Conservation (phyloP, 2,888 invertebrate species). For the Dynastes hyllus region DNA sequence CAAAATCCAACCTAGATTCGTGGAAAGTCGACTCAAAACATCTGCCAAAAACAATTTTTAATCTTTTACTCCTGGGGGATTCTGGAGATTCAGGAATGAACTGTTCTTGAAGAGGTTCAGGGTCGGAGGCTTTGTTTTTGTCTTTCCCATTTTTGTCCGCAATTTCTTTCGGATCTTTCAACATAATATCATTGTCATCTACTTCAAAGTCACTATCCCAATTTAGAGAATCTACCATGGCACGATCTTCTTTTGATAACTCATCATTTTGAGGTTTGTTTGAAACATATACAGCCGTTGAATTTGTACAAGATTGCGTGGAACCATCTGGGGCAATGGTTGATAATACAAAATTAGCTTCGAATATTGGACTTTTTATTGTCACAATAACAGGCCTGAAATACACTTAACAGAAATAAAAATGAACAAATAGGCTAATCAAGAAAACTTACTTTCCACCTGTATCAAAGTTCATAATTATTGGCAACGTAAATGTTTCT, state of each 20-base stretch:
- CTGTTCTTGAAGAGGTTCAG: slow-evolving; percentile 66
- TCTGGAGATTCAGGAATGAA: slow-evolving; percentile 77
- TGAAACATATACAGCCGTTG: slow-evolving; percentile 62
- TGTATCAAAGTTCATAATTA: slow-evolving; percentile 83
- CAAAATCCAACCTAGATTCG: slow-evolving; percentile 73
- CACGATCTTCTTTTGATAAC: slow-evolving; percentile 62
- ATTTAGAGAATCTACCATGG: slow-evolving; percentile 60
- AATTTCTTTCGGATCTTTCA: slow-evolving; percentile 51
- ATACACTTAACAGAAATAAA: slow-evolving; percentile 51
- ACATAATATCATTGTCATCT: slow-evolving; percentile 33
- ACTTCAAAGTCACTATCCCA: slow-evolving; percentile 62
- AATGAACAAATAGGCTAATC: background rate
- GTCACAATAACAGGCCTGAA: slow-evolving; percentile 83
- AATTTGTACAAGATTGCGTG: slow-evolving; percentile 68
- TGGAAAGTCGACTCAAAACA: slow-evolving; percentile 85
- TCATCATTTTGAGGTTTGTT: slow-evolving; percentile 64
- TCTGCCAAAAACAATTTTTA: slow-evolving; percentile 80
- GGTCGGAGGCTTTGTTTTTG: background rate
- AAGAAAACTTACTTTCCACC: slow-evolving; percentile 77
- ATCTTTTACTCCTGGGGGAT: slow-evolving; percentile 74
- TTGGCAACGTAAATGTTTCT: slow-evolving; percentile 80
- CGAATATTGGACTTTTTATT: slow-evolving; percentile 83
- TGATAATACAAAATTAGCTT: slow-evolving; percentile 87
- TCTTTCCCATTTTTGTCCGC: slow-evolving; percentile 11
- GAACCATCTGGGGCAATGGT: slow-evolving; percentile 78